Evolutionary conservation across 2,797 vertebrate genomes (phyloP), one percentile per base, ranked within the genome.

Genomic region (Semotilus atromaculatus): DNA sequence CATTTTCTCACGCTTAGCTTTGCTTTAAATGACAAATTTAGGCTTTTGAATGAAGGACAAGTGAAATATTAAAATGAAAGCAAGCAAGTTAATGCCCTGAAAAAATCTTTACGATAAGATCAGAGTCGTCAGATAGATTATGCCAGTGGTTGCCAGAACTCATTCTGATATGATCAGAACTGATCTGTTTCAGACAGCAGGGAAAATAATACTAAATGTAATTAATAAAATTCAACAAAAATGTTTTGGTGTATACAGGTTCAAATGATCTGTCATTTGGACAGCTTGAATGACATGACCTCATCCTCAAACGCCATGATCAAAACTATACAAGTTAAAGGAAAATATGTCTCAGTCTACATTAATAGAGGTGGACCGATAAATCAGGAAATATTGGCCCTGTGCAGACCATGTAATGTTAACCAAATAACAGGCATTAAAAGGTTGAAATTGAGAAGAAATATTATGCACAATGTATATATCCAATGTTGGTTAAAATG

Each of bases 21-120:
- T 18, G 29, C 19, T 80, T 53, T 66, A 80, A 85, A 60, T 18
- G 36, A 48, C 81, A 80, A 51, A 79, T 80, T 51, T 48, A 67
- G n/a, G 43, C 16, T 34, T 83, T 53, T 79, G 8, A 55, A 86
- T n/a, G n/a, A n/a, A 64, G 55, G 72, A 62, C 26, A 43, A 79
- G 84, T 87, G 68, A 86, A 84, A 89, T 89, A 71, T 82, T 89
- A 89, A 89, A 89, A 38, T 81, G 36, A 81, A 89, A 88, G 71
- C 74, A 74, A 80, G 82, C 16, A 86, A 75, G 84, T 85, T 80
- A 81, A n/a, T 80, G 77, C 53, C 84, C 55, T 86, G 74, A 83
- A 81, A 80, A 87, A 82, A 38, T 60, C 77, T 53, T 80, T 76
- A 83, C 51, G 85, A 90, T 88, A 87, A 89, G 88, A 91, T 91